These are phyloP conservation scores for Gerosis bhagava DNA, from an alignment of 2,888 invertebrate genomes.

Conservation along the genomic window DNA sequence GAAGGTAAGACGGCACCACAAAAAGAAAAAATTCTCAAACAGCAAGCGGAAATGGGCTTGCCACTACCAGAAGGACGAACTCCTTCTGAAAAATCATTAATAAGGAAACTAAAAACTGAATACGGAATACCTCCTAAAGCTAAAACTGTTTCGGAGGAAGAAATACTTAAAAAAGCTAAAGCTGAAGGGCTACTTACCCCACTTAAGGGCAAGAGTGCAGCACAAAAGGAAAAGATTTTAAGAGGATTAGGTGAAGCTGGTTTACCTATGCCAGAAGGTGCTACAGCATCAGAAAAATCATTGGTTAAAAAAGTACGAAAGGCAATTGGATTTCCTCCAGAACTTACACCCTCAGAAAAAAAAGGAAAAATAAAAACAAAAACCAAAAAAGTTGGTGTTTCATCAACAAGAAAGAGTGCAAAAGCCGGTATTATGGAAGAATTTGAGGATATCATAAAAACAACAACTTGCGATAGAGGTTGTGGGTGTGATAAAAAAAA, in stretches of 20 bases:
- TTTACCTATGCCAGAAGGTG: slow-evolving; percentile 50
- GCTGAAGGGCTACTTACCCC: slow-evolving; percentile 48
- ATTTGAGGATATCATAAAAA: slow-evolving; percentile 53
- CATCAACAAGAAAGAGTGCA: slow-evolving; percentile 29
- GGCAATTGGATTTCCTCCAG: slow-evolving; percentile 38
- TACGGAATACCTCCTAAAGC: slow-evolving; percentile 40
- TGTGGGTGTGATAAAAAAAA: slow-evolving; percentile 66
- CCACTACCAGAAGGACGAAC: no score
- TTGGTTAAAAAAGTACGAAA: slow-evolving; percentile 43
- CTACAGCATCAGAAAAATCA: slow-evolving; percentile 47
- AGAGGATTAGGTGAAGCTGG: slow-evolving; percentile 47
- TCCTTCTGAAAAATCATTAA: no score
- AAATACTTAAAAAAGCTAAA: slow-evolving; percentile 43
- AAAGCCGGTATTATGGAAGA: slow-evolving; percentile 45
- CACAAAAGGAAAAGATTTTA: slow-evolving; percentile 47
- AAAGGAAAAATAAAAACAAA: slow-evolving; percentile 43
- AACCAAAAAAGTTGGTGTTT: slow-evolving; percentile 41
- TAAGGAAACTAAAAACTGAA: slow-evolving; percentile 36
- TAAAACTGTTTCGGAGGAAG: slow-evolving; percentile 44
- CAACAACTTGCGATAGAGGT: slow-evolving; percentile 55
- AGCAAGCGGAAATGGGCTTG: no score
- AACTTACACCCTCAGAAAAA: slow-evolving; percentile 47
- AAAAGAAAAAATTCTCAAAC: slow-evolving; percentile 39
- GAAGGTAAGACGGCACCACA: no score
- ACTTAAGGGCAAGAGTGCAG: slow-evolving; percentile 43